Conservation (phyloP, 2,797 vertebrate genomes). For the Huso huso region DNA sequence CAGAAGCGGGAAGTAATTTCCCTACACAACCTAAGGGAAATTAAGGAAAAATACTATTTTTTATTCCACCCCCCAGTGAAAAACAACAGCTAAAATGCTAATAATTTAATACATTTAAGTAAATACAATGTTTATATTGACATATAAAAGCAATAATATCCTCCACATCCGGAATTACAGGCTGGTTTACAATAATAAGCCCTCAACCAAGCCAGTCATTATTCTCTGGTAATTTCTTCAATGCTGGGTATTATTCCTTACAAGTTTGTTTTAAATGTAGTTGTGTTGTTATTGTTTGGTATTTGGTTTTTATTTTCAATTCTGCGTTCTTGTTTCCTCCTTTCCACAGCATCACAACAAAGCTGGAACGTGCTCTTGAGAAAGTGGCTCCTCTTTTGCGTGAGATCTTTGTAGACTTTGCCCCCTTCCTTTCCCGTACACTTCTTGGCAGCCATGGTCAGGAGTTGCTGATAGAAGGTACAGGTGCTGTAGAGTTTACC, state of each 20-base stretch:
- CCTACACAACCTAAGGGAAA: no score
- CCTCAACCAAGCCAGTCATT: no score
- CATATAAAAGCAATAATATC: no score
- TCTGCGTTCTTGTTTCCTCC: neutral
- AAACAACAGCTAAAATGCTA: no score
- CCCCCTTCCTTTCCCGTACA: conserved; percentile 87
- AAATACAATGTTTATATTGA: no score
- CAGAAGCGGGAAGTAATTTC: no score
- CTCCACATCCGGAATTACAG: no score
- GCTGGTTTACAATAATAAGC: no score
- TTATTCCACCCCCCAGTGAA: no score
- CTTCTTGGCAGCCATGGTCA: conserved; percentile 97
- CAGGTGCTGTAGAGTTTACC: conserved; percentile 22
- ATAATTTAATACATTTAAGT: no score
- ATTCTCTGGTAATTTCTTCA: neutral
- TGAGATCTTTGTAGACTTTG: conserved; percentile 81
- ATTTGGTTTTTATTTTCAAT: no score
- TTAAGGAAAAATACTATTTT: no score
- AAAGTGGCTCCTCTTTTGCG: conserved; percentile 90
- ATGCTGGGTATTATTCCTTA: neutral
- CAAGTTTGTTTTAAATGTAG: conserved; percentile 30
- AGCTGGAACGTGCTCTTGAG: conserved; percentile 67
- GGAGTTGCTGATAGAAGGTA: conserved; percentile 82
- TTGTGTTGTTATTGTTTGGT: neutral
- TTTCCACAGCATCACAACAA: conserved; percentile 59